A percentile compares a stretch with the other conserved stretches of the same genome.
Conservation (phyloP, 1,140 invertebrate genomes). For the Halotydeus destructor region DNA sequence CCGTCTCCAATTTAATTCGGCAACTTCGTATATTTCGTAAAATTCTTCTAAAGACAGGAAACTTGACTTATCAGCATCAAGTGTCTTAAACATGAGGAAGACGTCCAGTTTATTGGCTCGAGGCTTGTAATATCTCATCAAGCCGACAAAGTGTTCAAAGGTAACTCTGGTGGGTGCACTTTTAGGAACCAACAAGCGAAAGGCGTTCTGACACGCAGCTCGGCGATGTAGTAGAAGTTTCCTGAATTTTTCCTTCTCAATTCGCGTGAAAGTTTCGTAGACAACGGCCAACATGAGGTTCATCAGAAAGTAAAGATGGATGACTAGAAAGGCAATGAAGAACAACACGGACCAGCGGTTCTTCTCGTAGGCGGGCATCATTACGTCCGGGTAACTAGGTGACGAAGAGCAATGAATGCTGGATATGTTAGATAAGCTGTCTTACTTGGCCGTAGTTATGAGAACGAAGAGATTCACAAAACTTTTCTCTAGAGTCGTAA, state of each 20-base stretch:
- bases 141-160: constrained; percentile 55
- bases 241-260: constrained; percentile 67
- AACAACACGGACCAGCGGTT: constrained; percentile 61
- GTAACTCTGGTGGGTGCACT: constrained; percentile 38
- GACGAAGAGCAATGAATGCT: constrained; percentile 15
- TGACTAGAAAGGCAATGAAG: constrained; percentile 63
- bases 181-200: constrained; percentile 44
- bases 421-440: constrained; percentile 26
- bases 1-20: constrained; percentile 46
- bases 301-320: constrained; percentile 70
- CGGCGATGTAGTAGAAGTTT: constrained; percentile 62
- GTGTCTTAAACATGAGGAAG: constrained; percentile 54
- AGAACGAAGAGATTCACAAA: constrained; percentile 76
- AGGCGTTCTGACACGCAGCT: constrained; percentile 58
- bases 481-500: constrained; percentile 30
- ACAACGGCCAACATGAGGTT: constrained; percentile 77
- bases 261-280: constrained; percentile 67
- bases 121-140: constrained; percentile 54
- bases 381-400: constrained; percentile 67
- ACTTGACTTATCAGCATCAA: constrained; percentile 44
- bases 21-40: constrained; percentile 48
- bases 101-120: constrained; percentile 52
- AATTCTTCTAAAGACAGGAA: constrained; percentile 48
- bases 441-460: constrained; percentile 79
- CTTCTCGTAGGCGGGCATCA: constrained; percentile 69